Base-by-base conservation (phyloP, 1,140 invertebrate genomes). In the Steinernema khuongi region DNA sequence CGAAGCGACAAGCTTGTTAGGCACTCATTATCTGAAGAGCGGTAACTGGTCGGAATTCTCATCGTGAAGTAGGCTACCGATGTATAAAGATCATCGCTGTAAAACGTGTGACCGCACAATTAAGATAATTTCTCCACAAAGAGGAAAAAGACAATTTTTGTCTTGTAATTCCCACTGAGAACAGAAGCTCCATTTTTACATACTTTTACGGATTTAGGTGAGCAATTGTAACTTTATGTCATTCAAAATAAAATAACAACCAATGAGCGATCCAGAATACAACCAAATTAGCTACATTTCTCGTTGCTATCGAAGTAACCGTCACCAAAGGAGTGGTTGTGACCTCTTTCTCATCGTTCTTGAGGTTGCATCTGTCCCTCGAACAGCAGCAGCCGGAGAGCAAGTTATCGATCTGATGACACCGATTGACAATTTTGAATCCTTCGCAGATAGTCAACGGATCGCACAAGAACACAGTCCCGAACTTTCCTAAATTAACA, bases 341-440 rank as follows among this genome's bases (percentile, higher is more conserved):
- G 14, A 22, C 7, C 50, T 17, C 22, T 22, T 60, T 22, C 50
- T 14, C 50, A n/a, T 7, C 26, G 14, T n/a, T 22, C 7, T 26
- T 11, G 7, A 60, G 2, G 22, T 60, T 60, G 50, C 50, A 60
- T 2, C 50, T 4, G 22, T 60, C 50, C 4, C 14, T 60, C 14
- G 50, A 60, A 22, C 50, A 60, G 50, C 50, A 60, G 50, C 50
- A 60, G 4, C 50, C 50, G 11, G 50, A 60, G 22, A 60, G 50
- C 7, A 60, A 22, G 26, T 60, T 60, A 22, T 60, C 50, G 50
- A 60, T 60, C 22, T 60, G 50, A 22, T 60, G 11, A 26, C 50
- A 60, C 26, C 22, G 11, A 22, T 60, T 60, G 14, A 17, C 50
- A 4, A 60, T 60, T 26, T 60, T 7, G 50, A 60, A 60, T n/a